Conservation (phyloP, 2,888 invertebrate genomes). For the Agriopis aurantiaria region DNA sequence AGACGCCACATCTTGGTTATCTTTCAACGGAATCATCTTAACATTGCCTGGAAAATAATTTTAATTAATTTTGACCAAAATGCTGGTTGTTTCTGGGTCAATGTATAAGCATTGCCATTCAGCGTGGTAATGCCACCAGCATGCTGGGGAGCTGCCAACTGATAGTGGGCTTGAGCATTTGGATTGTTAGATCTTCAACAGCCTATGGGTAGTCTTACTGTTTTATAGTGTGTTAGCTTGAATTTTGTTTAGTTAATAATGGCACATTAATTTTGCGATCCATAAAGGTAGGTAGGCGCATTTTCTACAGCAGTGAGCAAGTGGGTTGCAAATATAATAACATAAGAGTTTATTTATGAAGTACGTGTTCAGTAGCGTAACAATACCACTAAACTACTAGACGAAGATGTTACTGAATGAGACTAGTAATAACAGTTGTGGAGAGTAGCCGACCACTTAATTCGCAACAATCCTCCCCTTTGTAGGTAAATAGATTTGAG, state of each 20-base stretch:
- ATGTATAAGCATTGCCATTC: too few relatives aligned
- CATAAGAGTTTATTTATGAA: conserved; percentile 22
- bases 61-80: neutral
- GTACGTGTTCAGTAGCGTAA: conserved; percentile 22
- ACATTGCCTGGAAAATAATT: conserved; percentile 78
- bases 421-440: neutral
- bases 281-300: conserved; percentile 21
- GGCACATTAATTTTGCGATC: neutral
- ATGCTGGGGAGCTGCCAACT: too few relatives aligned
- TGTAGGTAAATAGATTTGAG: conserved; percentile 68
- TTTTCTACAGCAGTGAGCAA: conserved; percentile 47
- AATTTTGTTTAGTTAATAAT: too few relatives aligned
- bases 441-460: conserved; percentile 26
- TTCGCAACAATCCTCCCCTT: conserved; percentile 78
- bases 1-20: conserved; percentile 98
- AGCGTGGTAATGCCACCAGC: too few relatives aligned
- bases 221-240: too few relatives aligned
- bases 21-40: conserved; percentile 93
- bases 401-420: neutral
- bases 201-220: too few relatives aligned
- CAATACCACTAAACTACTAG: conserved; percentile 1
- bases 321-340: conserved; percentile 54
- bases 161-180: too few relatives aligned
- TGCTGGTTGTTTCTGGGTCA: too few relatives aligned
- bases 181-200: too few relatives aligned